These are phyloP conservation scores for Drosophila eohydei DNA, from an alignment of 2,888 invertebrate genomes.

Conservation along the genomic window DNA sequence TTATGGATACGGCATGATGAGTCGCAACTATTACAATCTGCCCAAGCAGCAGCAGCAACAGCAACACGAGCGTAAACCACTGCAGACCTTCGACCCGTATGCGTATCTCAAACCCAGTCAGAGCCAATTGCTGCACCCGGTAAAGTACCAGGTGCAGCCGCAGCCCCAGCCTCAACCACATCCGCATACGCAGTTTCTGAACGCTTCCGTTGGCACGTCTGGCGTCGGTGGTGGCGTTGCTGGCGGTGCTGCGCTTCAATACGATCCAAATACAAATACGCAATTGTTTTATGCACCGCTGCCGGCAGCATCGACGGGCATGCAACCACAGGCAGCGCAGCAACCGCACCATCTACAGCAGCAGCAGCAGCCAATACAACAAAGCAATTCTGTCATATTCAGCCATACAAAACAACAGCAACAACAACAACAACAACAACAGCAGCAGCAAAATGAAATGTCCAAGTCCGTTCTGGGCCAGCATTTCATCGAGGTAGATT, in stretches of 20 bases:
- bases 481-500: constrained; percentile 84
- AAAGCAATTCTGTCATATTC: constrained; percentile 81
- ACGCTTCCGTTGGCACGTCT: constrained; percentile 55
- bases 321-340: constrained; percentile 62
- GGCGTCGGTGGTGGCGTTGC: constrained; percentile 33
- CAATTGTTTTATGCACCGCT: constrained; percentile 72
- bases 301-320: constrained; percentile 46
- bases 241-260: constrained; percentile 59
- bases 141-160: constrained; percentile 62
- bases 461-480: constrained; percentile 83
- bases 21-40: constrained; percentile 72
- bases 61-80: constrained; percentile 76
- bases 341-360: constrained; percentile 52
- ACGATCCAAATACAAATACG: constrained; percentile 75
- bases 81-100: constrained; percentile 84
- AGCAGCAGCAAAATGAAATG: constrained; percentile 83
- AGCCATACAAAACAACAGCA: constrained; percentile 74
- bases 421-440: constrained; percentile 70
- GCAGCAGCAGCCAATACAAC: constrained; percentile 67
- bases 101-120: constrained; percentile 81
- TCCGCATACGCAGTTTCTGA: constrained; percentile 78
- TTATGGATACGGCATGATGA: constrained; percentile 72
- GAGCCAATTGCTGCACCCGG: constrained; percentile 54
- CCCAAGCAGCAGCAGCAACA: constrained; percentile 58
- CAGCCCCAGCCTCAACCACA: constrained; percentile 52